Conservation (phyloP, 1,140 invertebrate genomes). For the Sminthurinus signatus region DNA sequence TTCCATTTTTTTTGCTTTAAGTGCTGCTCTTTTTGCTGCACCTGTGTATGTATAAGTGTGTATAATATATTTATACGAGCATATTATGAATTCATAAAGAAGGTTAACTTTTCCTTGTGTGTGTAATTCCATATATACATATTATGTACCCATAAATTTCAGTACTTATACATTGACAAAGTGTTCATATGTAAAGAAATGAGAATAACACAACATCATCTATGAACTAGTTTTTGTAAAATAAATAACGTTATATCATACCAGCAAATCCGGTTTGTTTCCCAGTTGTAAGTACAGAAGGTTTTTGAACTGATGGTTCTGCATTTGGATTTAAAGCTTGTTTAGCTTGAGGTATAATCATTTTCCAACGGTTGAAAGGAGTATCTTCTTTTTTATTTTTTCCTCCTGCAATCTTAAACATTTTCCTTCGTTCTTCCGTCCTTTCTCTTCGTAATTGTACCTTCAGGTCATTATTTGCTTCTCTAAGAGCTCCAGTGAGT, state of each 20-base stretch:
- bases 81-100: too few species aligned
- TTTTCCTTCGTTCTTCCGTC: conserved; percentile 85
- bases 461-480: conserved; percentile 89
- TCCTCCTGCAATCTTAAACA: conserved; percentile 76
- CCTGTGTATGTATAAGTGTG: too few species aligned
- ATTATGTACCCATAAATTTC: too few species aligned
- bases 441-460: conserved; percentile 76
- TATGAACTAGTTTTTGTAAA: too few species aligned
- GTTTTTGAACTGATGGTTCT: conserved; percentile 27
- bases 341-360: conserved; percentile 52
- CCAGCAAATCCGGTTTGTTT: conserved; percentile 44
- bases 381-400: conserved; percentile 55
- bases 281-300: conserved; percentile 43
- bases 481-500: conserved; percentile 76
- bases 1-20: conserved; percentile 20
- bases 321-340: conserved; percentile 5
- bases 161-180: too few species aligned
- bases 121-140: too few species aligned
- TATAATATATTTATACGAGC: too few species aligned
- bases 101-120: too few species aligned
- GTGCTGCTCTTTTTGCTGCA: conserved; percentile 32
- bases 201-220: too few species aligned
- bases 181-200: neutral
- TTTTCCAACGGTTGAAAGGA: conserved; percentile 61
- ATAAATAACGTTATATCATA: conserved; percentile 9